Conservation (phyloP, 2,797 vertebrate genomes). For the Ctenochaetus hawaiiensis region DNA sequence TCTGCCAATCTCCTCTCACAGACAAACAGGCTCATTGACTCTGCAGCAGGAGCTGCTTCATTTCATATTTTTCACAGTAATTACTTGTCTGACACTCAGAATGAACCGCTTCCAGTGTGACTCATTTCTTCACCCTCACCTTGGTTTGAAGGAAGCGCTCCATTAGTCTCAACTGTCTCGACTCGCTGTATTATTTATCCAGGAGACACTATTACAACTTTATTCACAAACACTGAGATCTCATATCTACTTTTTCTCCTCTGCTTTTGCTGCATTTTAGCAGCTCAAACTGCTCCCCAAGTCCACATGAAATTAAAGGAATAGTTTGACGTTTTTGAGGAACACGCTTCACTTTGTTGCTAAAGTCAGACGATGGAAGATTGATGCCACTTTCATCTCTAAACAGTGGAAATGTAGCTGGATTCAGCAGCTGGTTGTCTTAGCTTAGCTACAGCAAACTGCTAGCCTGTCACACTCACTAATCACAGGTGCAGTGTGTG, state of each 20-base stretch:
- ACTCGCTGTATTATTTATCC: not conserved
- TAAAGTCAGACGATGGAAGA: no score
- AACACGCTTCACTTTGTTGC: no score
- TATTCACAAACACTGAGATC: not conserved
- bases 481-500: no score
- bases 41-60: conserved; percentile 26
- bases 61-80: conserved; percentile 29
- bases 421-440: no score
- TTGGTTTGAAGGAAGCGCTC: not conserved
- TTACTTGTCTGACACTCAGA: conserved; percentile 30
- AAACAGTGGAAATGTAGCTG: no score
- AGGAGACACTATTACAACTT: not conserved
- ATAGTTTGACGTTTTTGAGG: not conserved
- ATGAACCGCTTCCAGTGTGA: not conserved
- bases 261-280: not conserved
- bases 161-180: not conserved
- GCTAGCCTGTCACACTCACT: no score
- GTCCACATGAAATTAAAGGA: not conserved
- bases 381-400: no score
- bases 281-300: not conserved
- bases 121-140: not conserved
- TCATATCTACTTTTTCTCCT: not conserved
- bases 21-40: conserved; percentile 18
- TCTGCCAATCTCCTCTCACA: conserved; percentile 2
- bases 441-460: no score